Evolutionary conservation across 2,888 invertebrate species (phyloP).

Genomic region (Calameuta idolon): DNA sequence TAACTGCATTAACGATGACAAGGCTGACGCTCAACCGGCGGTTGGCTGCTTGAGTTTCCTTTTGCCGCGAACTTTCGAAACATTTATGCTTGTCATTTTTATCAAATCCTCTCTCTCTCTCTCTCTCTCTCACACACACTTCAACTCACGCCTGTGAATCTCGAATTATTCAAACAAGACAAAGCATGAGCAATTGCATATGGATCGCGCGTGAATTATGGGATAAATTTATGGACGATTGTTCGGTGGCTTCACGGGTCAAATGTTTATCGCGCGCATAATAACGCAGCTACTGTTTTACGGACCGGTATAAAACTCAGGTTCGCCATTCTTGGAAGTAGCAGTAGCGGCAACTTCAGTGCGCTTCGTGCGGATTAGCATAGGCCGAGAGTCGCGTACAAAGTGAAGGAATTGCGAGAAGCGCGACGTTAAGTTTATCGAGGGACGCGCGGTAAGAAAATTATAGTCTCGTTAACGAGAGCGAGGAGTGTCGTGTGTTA

Average conservation of each 20-base stretch:
- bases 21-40: slow-evolving; percentile 28
- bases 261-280: neutral
- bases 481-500: neutral
- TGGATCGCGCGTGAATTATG: too few species aligned
- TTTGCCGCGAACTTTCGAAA: neutral
- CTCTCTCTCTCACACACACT: neutral
- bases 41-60: slow-evolving; percentile 1
- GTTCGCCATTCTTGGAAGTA: neutral
- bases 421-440: neutral
- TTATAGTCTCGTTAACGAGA: neutral
- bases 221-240: neutral
- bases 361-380: neutral
- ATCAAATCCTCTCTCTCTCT: slow-evolving; percentile 17
- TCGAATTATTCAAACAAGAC: neutral
- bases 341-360: neutral
- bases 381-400: neutral
- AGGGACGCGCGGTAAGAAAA: neutral
- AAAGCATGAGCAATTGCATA: neutral
- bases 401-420: neutral
- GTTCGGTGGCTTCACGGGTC: neutral
- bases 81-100: slow-evolving; percentile 25
- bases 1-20: slow-evolving; percentile 36
- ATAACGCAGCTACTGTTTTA: neutral
- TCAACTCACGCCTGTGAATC: too few species aligned
- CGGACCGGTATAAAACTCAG: neutral